These are phyloP conservation scores for Geopemphigus sp. DNA, from an alignment of 1,140 invertebrate species.

Conservation along the genomic window DNA sequence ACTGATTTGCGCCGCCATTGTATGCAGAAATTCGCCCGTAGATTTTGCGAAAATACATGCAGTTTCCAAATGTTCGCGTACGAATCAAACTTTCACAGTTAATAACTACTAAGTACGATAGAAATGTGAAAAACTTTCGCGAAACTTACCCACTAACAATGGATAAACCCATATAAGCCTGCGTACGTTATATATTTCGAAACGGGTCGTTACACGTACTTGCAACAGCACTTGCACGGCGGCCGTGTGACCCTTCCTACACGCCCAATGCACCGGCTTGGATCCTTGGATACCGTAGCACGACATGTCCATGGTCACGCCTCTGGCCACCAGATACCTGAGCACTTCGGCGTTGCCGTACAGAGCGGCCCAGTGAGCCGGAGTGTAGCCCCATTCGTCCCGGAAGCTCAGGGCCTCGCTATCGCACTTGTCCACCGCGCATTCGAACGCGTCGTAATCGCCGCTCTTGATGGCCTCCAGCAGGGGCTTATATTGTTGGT, in stretches of 20 bases:
- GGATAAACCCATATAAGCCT: no score
- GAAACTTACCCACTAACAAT: no score
- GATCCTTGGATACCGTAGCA: constrained; percentile 85
- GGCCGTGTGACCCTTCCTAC: constrained; percentile 78
- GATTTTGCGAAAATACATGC: no score
- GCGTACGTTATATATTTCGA: no score
- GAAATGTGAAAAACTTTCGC: no score
- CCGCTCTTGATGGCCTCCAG: constrained; percentile 55
- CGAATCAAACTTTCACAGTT: no score
- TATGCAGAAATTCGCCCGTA: no score
- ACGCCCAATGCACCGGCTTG: constrained; percentile 89
- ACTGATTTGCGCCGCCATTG: no score
- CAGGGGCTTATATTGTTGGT: constrained; percentile 11
- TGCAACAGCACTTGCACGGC: constrained; percentile 79
- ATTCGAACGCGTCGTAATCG: constrained; percentile 72
- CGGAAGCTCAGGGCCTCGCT: constrained; percentile 69
- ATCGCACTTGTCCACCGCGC: constrained; percentile 72
- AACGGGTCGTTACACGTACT: constrained; percentile 56
- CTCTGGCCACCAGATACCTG: constrained; percentile 78
- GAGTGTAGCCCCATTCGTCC: constrained; percentile 88
- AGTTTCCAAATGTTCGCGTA: no score
- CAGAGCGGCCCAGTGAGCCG: constrained; percentile 86
- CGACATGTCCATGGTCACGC: constrained; percentile 78
- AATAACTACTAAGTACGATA: no score
- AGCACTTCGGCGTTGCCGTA: constrained; percentile 81